A percentile compares a stretch with the other conserved stretches of the same genome.
Conservation (phyloP, 2,888 invertebrate genomes). For the Drosophila mercatorum region DNA sequence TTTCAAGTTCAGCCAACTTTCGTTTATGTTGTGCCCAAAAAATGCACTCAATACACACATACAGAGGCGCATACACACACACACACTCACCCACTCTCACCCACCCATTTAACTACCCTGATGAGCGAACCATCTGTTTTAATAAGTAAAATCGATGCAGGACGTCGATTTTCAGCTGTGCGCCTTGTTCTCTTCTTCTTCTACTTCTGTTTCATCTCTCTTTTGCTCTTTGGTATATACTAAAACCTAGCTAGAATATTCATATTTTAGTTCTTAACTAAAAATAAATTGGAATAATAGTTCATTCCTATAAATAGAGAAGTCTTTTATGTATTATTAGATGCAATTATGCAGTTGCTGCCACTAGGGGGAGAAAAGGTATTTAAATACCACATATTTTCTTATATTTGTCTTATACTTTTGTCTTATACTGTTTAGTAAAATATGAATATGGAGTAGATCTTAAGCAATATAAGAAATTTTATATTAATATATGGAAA, state of each 20-base stretch:
- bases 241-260: not conserved
- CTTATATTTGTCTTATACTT: not conserved
- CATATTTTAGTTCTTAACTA: not conserved
- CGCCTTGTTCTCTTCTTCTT: not conserved
- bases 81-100: constrained; percentile 11
- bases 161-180: constrained; percentile 54
- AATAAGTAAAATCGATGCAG: constrained; percentile 20
- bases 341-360: not conserved
- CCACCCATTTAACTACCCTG: constrained; percentile 30
- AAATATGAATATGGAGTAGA: too few species aligned
- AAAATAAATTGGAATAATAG: constrained; percentile 1
- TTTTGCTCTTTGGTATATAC: too few species aligned
- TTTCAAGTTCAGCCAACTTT: constrained; percentile 78
- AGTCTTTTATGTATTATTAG: not conserved
- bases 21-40: constrained; percentile 72
- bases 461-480: not conserved
- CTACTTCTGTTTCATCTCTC: constrained; percentile 3
- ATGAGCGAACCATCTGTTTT: constrained; percentile 55
- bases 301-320: constrained; percentile 1
- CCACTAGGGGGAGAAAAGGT: too few species aligned
- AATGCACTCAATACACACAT: constrained; percentile 47
- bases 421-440: not conserved
- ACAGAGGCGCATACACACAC: not conserved
- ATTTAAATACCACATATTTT: not conserved
- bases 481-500: not conserved